These are phyloP conservation scores for Phalacrocorax aristotelis DNA, from an alignment of 2,113 vertebrate species.

Conservation along the genomic window DNA sequence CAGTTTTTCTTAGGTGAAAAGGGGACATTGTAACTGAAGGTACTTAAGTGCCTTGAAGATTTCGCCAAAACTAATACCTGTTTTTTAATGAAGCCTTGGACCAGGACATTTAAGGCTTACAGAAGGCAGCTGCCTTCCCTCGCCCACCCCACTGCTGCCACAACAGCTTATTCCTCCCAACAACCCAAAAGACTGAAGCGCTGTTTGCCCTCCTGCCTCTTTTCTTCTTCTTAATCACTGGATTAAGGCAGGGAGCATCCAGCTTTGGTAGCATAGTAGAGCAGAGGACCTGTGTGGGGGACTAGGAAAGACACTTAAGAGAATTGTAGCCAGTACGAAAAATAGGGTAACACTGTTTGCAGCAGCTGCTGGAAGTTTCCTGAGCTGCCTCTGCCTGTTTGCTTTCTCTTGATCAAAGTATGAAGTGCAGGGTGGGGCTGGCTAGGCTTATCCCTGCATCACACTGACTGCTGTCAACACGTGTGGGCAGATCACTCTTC, in stretches of 20 bases:
- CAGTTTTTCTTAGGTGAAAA: background rate
- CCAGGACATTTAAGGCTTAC: background rate
- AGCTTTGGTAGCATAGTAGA: background rate
- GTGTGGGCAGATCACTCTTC: background rate
- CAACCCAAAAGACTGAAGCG: background rate
- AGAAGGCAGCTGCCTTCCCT: background rate
- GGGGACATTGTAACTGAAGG: background rate
- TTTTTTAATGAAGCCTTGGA: background rate
- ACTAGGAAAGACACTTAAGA: background rate
- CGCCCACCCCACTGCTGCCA: background rate
- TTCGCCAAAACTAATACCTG: background rate
- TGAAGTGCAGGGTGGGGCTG: background rate
- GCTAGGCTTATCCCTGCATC: background rate
- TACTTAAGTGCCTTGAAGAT: background rate
- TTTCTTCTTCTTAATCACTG: background rate
- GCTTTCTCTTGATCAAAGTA: background rate
- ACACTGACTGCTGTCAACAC: background rate
- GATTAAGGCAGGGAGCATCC: background rate
- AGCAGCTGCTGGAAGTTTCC: background rate
- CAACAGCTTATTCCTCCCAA: background rate
- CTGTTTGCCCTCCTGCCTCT: background rate
- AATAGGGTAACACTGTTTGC: rapidly evolving
- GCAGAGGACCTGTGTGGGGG: background rate
- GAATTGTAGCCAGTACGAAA: background rate
- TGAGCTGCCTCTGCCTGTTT: background rate